Conservation (phyloP, 2,797 vertebrate genomes). For the Sebastes itinus region DNA sequence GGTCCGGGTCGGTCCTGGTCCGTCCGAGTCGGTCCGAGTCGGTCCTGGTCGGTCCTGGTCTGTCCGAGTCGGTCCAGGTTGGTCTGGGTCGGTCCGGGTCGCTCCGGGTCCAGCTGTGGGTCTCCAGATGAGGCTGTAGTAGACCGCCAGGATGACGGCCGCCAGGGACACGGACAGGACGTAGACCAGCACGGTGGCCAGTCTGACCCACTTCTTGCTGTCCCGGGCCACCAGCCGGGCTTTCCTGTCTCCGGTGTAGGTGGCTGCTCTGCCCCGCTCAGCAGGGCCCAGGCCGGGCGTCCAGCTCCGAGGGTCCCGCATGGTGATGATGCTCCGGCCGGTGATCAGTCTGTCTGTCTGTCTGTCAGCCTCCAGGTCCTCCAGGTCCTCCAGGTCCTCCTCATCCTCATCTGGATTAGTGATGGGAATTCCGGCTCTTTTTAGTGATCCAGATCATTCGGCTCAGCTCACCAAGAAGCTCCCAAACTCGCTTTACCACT, state of each 20-base stretch:
- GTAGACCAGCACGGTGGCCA: slow-evolving; percentile 91
- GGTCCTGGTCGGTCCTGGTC: too few species aligned
- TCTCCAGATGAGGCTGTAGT: slow-evolving; percentile 93
- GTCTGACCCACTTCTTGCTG: slow-evolving; percentile 92
- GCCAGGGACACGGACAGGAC: slow-evolving; percentile 92
- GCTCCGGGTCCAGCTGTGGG: slow-evolving; percentile 68
- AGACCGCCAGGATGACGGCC: slow-evolving; percentile 90
- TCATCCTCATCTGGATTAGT: background rate
- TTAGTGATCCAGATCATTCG: too few species aligned
- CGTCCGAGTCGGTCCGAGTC: background rate
- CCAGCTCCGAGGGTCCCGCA: slow-evolving; percentile 40
- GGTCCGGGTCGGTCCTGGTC: slow-evolving; percentile 34
- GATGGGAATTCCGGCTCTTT: too few species aligned
- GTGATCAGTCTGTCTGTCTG: too few species aligned
- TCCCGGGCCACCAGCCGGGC: slow-evolving; percentile 91
- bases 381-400: background rate
- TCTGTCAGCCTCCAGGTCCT: background rate
- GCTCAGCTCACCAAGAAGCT: too few species aligned
- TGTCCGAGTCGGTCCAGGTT: too few species aligned
- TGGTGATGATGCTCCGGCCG: background rate
- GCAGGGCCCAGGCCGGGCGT: background rate
- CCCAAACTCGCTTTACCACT: too few species aligned
- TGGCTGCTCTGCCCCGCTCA: slow-evolving; percentile 89
- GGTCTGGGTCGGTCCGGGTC: slow-evolving; percentile 19
- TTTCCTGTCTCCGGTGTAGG: slow-evolving; percentile 93